Percentiles rank a stretch among this genome's conserved stretches.
Conservation (phyloP, 2,797 vertebrate genomes). For the Sebastolobus altivelis region DNA sequence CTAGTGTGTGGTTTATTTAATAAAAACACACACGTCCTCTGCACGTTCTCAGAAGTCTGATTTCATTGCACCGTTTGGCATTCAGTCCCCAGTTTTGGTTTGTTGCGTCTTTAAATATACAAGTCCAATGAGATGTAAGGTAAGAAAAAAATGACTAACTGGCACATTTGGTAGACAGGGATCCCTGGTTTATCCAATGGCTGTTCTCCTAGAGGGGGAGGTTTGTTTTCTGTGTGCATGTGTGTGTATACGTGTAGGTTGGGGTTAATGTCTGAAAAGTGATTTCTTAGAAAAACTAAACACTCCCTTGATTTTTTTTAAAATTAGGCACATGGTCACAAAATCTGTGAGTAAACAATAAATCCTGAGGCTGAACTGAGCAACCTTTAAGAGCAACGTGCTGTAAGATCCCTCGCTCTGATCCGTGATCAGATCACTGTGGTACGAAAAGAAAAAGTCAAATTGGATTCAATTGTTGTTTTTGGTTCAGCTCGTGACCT, state of each 20-base stretch:
- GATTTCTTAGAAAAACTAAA: constrained; percentile 63
- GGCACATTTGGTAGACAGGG: constrained; percentile 82
- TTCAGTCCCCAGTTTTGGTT: constrained; percentile 73
- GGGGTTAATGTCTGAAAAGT: constrained; percentile 51
- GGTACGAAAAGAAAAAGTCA: constrained; percentile 45
- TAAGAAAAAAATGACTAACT: constrained; percentile 72
- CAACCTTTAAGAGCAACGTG: constrained; percentile 70
- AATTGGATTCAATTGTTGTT: constrained; percentile 60
- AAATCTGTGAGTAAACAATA: constrained; percentile 83
- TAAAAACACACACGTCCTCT: constrained; percentile 25
- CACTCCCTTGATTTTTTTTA: constrained; percentile 75
- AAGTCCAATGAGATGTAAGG: constrained; percentile 67
- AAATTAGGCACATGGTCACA: constrained; percentile 85
- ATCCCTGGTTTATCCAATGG: constrained; percentile 79
- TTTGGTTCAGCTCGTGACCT: constrained; percentile 68
- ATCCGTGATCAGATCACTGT: constrained; percentile 61
- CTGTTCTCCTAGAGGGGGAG: constrained; percentile 72
- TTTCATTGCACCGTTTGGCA: constrained; percentile 75
- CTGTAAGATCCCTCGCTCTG: constrained; percentile 65
- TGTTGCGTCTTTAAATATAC: constrained; percentile 53
- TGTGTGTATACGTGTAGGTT: constrained; percentile 26
- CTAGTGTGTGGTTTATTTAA: constrained; percentile 12
- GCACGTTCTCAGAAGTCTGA: constrained; percentile 49
- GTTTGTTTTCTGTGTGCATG: constrained; percentile 5
- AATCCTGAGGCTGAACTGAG: constrained; percentile 76